Base-by-base conservation (phyloP, 2,797 vertebrate species). In the Neopelma chrysocephalum region DNA sequence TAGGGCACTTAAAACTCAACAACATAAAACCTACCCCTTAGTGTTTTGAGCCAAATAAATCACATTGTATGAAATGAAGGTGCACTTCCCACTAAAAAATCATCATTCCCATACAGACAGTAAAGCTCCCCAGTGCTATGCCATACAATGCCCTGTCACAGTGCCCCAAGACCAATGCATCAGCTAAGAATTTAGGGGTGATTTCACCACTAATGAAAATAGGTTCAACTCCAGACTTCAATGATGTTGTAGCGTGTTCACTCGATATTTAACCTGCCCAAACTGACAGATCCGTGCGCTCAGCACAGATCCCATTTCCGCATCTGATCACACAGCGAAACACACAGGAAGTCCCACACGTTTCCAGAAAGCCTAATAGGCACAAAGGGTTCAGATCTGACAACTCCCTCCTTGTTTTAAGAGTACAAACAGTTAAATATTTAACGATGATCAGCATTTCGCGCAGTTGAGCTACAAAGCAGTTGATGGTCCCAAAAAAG, bases 191-290 rank as follows among this genome's bases (percentile, higher is more conserved):
- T 79, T 77, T 42, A 19, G 31, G 23, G 14, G 12, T 11, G 36
- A 25, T 76, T 89, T 86, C 53, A 72, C 12, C 47, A 62, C 34
- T 45, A 29, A 34, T 3, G 4, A 36, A 75, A 82, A 32, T 3
- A 72, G 11, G 12, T 51, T 42, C 11, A 75, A 62, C 32, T 89
- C 50, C 21, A 86, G 73, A 57, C 17, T 14, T 82, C 56, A 38
- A 0, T 32, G 47, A 45, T 29, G 15, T 5, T 80, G 36, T 6
- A 76, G 26, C 0, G 0, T 1, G 6, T 50, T 76, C 12, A 50
- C 50, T 53, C 64, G 21, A 58, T 47, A 4, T 2, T 66, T 34
- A 81, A 20, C 29, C 36, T 50, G 15, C 36, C 62, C 84, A 78
- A 92, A 90, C 1, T n/a, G 15, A 76, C 32, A 62, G 43, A 54